Conservation (phyloP, 2,797 vertebrate genomes). For the Coregonus sp. region DNA sequence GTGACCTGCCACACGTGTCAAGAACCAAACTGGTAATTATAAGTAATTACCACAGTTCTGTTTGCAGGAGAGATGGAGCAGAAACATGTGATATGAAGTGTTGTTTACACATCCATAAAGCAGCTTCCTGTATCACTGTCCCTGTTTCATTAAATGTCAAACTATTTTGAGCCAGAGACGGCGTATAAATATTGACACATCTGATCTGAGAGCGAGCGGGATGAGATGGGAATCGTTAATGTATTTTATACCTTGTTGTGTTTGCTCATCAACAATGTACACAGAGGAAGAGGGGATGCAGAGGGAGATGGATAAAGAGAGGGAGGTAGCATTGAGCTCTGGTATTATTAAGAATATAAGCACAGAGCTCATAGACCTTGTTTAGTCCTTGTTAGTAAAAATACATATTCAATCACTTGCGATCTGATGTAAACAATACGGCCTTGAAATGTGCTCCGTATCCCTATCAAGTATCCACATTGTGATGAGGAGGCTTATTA, state of each 20-base stretch:
- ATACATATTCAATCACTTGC: too few relatives aligned
- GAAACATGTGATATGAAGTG: neutral
- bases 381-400: too few relatives aligned
- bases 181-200: neutral
- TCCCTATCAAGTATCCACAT: too few relatives aligned
- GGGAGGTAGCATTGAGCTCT: neutral
- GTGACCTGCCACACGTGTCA: neutral
- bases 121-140: neutral
- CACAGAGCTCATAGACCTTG: too few relatives aligned
- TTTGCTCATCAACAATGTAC: neutral
- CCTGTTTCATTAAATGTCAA: neutral
- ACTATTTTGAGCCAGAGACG: neutral
- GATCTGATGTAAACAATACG: too few relatives aligned
- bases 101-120: neutral
- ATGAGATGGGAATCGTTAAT: neutral
- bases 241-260: neutral
- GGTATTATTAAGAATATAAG: neutral
- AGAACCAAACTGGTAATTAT: constrained; percentile 1
- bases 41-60: neutral
- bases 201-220: neutral
- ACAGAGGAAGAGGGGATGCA: neutral
- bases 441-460: too few relatives aligned
- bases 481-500: too few relatives aligned
- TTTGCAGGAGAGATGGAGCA: neutral
- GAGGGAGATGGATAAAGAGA: neutral